Conservation (phyloP, 2,113 vertebrate genomes). For the Cyprinodon brontotheroides region DNA sequence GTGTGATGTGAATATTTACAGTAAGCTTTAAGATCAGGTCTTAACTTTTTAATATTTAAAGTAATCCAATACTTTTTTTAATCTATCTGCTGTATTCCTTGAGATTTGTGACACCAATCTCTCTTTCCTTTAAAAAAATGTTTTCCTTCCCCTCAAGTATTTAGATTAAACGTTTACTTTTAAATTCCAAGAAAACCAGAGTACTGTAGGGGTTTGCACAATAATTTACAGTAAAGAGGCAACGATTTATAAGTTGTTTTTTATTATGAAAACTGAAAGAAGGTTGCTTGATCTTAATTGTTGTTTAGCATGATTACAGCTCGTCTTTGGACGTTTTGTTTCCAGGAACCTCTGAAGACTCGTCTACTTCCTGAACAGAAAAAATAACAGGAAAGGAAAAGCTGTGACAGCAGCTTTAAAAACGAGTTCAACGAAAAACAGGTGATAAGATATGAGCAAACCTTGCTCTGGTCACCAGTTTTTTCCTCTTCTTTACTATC, state of each 20-base stretch:
- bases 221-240: background rate
- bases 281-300: constrained; percentile 37
- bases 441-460: constrained; percentile 21
- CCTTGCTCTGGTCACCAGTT: constrained; percentile 30
- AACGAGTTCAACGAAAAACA: background rate
- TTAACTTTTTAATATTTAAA: too few relatives aligned
- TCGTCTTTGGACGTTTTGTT: constrained; percentile 69
- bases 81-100: too few relatives aligned
- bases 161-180: background rate
- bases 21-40: too few relatives aligned
- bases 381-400: constrained; percentile 5
- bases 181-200: background rate
- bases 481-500: background rate
- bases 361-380: constrained; percentile 35
- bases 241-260: constrained; percentile 27
- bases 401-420: background rate
- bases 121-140: background rate
- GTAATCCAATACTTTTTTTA: too few relatives aligned
- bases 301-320: constrained; percentile 59
- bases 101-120: background rate
- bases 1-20: too few relatives aligned
- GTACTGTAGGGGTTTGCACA: background rate
- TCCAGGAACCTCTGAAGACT: constrained; percentile 27
- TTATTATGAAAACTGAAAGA: constrained; percentile 59
- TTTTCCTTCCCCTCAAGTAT: background rate